Evolutionary conservation across 2,797 vertebrate genomes (phyloP), one percentile per base, ranked within the genome.

Genomic region (Protonibea diacanthus): DNA sequence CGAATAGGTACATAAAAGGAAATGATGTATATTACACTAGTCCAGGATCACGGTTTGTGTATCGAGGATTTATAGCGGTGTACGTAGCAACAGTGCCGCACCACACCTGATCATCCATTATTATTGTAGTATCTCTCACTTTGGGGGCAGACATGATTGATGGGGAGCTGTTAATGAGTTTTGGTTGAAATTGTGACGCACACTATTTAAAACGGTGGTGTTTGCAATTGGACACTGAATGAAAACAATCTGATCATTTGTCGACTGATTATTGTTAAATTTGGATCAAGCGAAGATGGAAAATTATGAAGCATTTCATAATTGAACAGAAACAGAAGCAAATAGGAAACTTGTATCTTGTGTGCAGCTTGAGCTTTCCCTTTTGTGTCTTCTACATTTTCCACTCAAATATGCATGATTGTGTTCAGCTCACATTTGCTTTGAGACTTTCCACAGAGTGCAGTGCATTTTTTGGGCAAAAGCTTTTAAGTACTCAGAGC

Each of bases 1-100:
- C 86, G 81, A 90, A 77, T 70, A 74, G 91, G 76, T 90, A 67
- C 90, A 88, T 92, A 86, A 93, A 94, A 90, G 90, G 88, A 91
- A 92, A 92, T 91, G 83, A 92, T 92, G 89, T 92, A 91, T 90
- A 78, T 89, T 84, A 92, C 25, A 9, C 76, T 76, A 51, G 83
- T 65, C 38, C 5, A 9, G 78, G 79, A 91, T 92, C 85, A 82
- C 38, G 68, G 73, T 91, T 92, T 90, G 87, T 85, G 83, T 85
- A 71, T 74, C 2, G 25, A 85, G 88, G 90, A 93, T 95, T 93
- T 91, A 94, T 92, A 76, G 79, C 23, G 0, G 69, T 65, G 40
- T 77, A 67, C 65, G 82, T 74, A 62, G 72, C 63, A 64, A 81
- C 62, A 68, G 83, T 60, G 17, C 61, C 0, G 80, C 76, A 27